Percentiles rank a stretch among this genome's conserved stretches.
These are phyloP conservation scores for Eudemis profundana DNA, from an alignment of 2,888 invertebrate genomes.

Conservation along the genomic window DNA sequence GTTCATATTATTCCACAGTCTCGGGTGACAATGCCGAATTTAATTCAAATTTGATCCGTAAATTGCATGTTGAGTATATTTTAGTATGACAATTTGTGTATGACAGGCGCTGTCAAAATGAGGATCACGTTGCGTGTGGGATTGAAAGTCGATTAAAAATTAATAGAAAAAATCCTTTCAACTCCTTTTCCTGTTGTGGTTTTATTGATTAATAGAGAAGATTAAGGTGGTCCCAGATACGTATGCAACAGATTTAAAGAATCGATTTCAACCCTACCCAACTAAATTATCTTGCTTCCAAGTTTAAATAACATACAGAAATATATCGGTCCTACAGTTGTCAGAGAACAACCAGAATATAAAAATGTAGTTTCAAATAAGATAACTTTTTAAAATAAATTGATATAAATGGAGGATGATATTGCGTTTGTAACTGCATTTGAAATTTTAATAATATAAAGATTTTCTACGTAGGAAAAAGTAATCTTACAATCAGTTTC, in stretches of 20 bases:
- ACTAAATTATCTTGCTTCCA: too few species aligned
- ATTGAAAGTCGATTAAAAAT: slow-evolving; percentile 41
- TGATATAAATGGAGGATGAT: too few species aligned
- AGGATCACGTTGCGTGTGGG: slow-evolving; percentile 30
- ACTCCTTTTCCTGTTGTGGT: slow-evolving; percentile 58
- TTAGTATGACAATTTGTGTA: slow-evolving; percentile 22
- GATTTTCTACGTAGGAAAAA: too few species aligned
- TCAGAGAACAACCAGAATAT: too few species aligned
- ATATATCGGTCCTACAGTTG: too few species aligned
- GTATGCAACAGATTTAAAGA: background rate
- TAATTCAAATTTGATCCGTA: slow-evolving; percentile 23
- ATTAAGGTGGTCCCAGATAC: slow-evolving; percentile 21
- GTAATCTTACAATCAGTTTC: too few species aligned
- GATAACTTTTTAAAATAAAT: too few species aligned
- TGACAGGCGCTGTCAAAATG: slow-evolving; percentile 39
- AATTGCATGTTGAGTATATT: slow-evolving; percentile 28
- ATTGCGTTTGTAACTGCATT: too few species aligned
- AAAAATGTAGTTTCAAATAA: too few species aligned
- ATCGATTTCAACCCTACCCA: too few species aligned
- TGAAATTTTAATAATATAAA: too few species aligned
- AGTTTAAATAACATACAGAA: too few species aligned
- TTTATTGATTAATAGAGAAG: slow-evolving; percentile 73
- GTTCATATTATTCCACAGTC: slow-evolving; percentile 39
- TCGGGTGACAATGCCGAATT: slow-evolving; percentile 40
- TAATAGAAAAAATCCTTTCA: slow-evolving; percentile 53